These are phyloP conservation scores for Plectropomus leopardus DNA, from an alignment of 2,113 vertebrate species.

Conservation along the genomic window DNA sequence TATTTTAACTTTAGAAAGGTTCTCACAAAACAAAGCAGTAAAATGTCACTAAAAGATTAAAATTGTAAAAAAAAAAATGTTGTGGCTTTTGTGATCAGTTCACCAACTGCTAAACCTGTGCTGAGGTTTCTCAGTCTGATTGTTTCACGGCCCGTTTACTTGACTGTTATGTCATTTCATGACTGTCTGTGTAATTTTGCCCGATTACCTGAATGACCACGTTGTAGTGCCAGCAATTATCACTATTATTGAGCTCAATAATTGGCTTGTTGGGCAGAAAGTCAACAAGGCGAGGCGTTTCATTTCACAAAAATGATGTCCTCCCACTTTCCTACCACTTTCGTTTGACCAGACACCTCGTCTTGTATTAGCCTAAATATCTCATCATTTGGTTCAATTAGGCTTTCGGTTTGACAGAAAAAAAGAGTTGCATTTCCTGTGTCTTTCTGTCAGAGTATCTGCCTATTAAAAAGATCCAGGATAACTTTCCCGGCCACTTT, in stretches of 20 bases:
- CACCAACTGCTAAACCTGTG: not conserved
- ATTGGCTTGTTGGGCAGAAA: not conserved
- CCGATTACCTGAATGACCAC: slow-evolving; percentile 9
- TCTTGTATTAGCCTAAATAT: slow-evolving; percentile 17
- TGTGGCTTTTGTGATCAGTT: not conserved
- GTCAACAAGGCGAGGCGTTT: not conserved
- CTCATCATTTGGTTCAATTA: slow-evolving; percentile 50
- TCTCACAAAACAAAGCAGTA: not conserved
- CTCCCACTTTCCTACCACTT: slow-evolving; percentile 12
- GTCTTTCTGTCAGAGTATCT: slow-evolving; percentile 6
- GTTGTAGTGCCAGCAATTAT: not conserved
- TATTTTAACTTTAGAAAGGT: not conserved
- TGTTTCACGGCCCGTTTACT: not conserved
- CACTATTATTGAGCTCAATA: not conserved
- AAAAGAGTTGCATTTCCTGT: slow-evolving; percentile 44
- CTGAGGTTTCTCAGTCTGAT: not conserved
- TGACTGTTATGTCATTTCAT: not conserved
- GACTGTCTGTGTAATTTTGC: not conserved
- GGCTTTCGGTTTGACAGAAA: slow-evolving; percentile 39
- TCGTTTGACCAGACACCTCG: slow-evolving; percentile 23
- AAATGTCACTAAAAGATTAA: not conserved
- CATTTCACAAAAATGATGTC: slow-evolving; percentile 11
- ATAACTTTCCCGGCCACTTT: slow-evolving; percentile 45
- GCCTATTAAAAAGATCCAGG: slow-evolving; percentile 14
- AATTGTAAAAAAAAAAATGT: not conserved